phyloP scores from a whole-genome alignment of 2,797 vertebrate species.

The Fratercula arctica region DNA sequence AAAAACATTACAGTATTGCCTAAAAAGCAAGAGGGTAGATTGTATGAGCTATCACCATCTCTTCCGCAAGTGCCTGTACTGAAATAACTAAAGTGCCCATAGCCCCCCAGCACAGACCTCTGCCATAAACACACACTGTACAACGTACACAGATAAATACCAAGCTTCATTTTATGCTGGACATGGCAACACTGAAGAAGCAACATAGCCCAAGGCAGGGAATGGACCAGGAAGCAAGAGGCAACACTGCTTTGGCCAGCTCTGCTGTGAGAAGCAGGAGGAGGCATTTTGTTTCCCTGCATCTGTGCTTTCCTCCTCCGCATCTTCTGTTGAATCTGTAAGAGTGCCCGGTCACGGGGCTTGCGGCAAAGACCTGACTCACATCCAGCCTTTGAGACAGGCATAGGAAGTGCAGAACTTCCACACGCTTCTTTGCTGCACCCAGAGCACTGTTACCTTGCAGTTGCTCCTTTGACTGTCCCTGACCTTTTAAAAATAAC shows the following conservation, averaged over 20 bases:
- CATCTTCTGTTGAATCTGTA: background rate
- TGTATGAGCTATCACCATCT: background rate
- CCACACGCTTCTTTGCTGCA: rapidly evolving
- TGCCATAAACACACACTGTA: background rate
- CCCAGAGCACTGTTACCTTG: background rate
- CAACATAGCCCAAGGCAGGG: background rate
- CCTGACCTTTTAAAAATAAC: background rate
- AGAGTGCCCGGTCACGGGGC: rapidly evolving
- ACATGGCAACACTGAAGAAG: background rate
- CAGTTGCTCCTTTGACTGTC: background rate
- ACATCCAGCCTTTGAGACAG: background rate
- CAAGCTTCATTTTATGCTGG: background rate
- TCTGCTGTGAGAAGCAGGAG: background rate
- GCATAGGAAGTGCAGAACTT: background rate
- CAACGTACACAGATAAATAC: background rate
- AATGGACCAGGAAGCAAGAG: background rate
- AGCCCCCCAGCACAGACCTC: background rate
- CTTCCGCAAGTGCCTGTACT: background rate
- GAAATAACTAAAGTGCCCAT: background rate
- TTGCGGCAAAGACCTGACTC: background rate
- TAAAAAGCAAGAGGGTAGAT: background rate
- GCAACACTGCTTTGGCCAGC: background rate
- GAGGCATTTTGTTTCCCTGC: background rate
- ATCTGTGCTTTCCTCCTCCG: background rate
- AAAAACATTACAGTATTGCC: background rate